Percentiles rank a stretch among this genome's conserved stretches.
phyloP scores from a whole-genome alignment of 2,888 invertebrate species.

The Schizotus pectinicornis region DNA sequence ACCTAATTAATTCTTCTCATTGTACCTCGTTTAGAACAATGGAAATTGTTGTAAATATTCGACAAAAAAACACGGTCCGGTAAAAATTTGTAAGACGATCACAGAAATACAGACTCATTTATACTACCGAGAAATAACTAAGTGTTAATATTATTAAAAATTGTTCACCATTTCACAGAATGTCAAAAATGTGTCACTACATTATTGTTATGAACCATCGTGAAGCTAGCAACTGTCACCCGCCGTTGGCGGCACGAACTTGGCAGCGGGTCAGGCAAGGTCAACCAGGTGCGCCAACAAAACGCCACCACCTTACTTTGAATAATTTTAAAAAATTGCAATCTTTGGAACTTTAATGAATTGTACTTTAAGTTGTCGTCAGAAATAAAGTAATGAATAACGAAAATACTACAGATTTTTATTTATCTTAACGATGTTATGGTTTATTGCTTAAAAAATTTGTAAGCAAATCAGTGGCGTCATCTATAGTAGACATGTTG shows the following conservation, averaged over 20 bases:
- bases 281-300: constrained; percentile 33
- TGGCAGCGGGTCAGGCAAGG: constrained; percentile 38
- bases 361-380: not conserved
- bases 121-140: constrained; percentile 7
- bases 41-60: constrained; percentile 24
- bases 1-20: constrained; percentile 40
- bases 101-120: constrained; percentile 13
- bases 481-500: no score
- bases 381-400: not conserved
- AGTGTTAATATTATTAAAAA: constrained; percentile 16
- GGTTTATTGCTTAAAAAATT: not conserved
- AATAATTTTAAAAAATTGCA: not conserved
- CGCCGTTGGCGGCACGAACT: constrained; percentile 7
- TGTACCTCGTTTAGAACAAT: constrained; percentile 31
- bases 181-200: constrained; percentile 48
- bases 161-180: constrained; percentile 27
- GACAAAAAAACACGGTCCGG: constrained; percentile 2
- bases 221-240: constrained; percentile 36
- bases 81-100: constrained; percentile 1
- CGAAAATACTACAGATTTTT: not conserved
- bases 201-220: constrained; percentile 38
- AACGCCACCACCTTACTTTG: not conserved
- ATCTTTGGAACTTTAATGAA: no score
- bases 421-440: no score
- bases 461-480: not conserved